Conservation (phyloP, 2,888 invertebrate genomes). For the Euplexia lucipara region DNA sequence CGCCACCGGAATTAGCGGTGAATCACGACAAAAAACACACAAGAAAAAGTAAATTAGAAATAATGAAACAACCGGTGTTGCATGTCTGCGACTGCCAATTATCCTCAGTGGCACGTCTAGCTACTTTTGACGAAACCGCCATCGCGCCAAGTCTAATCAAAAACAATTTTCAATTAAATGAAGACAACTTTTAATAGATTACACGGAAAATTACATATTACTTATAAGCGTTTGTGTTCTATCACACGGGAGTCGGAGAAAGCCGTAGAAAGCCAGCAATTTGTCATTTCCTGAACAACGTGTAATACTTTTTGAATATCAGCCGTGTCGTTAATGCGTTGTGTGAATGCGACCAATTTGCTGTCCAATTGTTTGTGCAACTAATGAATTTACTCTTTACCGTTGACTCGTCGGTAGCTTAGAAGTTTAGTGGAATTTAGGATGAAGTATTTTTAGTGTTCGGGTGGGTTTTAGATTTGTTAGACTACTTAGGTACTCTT, state of each 20-base stretch:
- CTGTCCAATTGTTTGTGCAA: slow-evolving; percentile 54
- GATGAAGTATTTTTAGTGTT: slow-evolving; percentile 7
- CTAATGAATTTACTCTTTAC: slow-evolving; percentile 54
- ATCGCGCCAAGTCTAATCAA: slow-evolving; percentile 46
- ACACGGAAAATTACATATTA: slow-evolving; percentile 70
- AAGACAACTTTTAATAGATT: slow-evolving; percentile 62
- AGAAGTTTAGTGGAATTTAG: slow-evolving; percentile 20
- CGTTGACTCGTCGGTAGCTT: slow-evolving; percentile 35
- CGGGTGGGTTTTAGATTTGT: not conserved
- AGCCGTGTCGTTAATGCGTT: slow-evolving; percentile 62
- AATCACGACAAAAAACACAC: slow-evolving; percentile 4
- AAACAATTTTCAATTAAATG: slow-evolving; percentile 64
- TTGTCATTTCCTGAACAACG: slow-evolving; percentile 69
- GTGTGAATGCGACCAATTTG: slow-evolving; percentile 65
- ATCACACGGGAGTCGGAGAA: slow-evolving; percentile 70
- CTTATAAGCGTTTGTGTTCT: slow-evolving; percentile 42
- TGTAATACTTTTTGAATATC: slow-evolving; percentile 61
- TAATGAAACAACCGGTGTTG: slow-evolving; percentile 45
- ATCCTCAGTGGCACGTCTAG: slow-evolving; percentile 45
- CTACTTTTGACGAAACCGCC: slow-evolving; percentile 55
- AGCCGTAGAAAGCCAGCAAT: slow-evolving; percentile 71
- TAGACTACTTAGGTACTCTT: not conserved
- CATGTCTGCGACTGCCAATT: slow-evolving; percentile 48
- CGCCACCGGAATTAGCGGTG: slow-evolving; percentile 29
- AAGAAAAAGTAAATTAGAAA: slow-evolving; percentile 55